phyloP scores from a whole-genome alignment of 2,797 vertebrate genomes.

The Protosalanx chinensis region DNA sequence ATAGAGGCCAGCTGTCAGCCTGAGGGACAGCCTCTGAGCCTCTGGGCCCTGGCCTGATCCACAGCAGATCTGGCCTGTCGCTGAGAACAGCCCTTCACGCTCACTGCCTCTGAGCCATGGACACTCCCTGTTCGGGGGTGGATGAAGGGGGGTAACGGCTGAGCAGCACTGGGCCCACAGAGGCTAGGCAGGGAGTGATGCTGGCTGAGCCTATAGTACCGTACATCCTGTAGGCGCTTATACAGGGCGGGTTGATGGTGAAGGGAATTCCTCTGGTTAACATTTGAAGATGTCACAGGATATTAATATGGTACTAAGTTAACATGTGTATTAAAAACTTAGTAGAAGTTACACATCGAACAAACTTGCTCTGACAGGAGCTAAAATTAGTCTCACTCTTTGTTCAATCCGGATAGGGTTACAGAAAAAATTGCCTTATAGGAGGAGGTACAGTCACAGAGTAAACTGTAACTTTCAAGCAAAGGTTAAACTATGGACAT shows the following conservation, averaged over 20 bases:
- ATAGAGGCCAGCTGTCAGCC: conserved; percentile 55
- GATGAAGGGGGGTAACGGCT: neutral
- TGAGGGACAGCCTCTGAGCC: too few species aligned
- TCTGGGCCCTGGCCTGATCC: conserved; percentile 48
- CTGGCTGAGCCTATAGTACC: conserved; percentile 5
- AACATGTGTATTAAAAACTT: too few species aligned
- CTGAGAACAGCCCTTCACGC: conserved; percentile 39
- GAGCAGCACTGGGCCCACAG: neutral
- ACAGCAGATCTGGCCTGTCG: conserved; percentile 43
- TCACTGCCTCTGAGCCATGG: conserved; percentile 38
- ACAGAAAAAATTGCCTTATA: neutral
- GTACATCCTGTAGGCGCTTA: neutral
- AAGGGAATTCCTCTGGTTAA: too few species aligned
- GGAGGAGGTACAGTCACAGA: neutral
- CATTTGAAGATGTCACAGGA: too few species aligned
- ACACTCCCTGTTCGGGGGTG: conserved; percentile 29
- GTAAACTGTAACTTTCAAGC: neutral
- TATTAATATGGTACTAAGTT: too few species aligned
- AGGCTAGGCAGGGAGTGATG: conserved; percentile 42
- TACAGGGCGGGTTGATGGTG: neutral
- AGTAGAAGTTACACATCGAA: too few species aligned
- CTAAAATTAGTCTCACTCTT: too few species aligned
- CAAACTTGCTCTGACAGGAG: too few species aligned
- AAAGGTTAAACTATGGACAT: neutral
- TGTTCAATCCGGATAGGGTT: too few species aligned